Evolutionary conservation across 2,113 vertebrate genomes (phyloP).

Genomic region (Dasypus novemcinctus): DNA sequence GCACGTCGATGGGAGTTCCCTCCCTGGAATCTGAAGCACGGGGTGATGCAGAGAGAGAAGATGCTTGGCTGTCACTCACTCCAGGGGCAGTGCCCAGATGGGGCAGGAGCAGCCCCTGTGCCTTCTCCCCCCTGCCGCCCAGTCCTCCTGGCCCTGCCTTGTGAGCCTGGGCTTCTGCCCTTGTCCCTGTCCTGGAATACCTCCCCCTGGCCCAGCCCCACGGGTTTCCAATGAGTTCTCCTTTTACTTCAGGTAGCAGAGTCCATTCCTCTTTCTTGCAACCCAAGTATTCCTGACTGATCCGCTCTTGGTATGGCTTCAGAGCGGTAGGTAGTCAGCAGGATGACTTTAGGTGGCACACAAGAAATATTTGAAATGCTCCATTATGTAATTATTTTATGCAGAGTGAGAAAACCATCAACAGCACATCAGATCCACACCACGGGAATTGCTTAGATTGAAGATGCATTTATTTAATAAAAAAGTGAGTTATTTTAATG

Average conservation of each 20-base stretch:
- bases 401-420: constrained; percentile 22
- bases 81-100: background rate
- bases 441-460: constrained; percentile 4
- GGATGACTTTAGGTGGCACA: background rate
- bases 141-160: background rate
- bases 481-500: constrained; percentile 36
- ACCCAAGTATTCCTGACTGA: background rate
- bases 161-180: background rate
- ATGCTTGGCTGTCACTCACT: background rate
- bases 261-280: background rate
- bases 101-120: background rate
- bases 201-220: accelerated
- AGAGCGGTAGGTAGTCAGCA: background rate
- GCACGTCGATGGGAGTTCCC: background rate
- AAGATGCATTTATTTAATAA: background rate
- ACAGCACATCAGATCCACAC: constrained; percentile 39
- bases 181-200: background rate
- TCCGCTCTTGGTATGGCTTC: background rate
- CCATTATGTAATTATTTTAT: constrained; percentile 45
- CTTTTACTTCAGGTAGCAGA: background rate
- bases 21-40: background rate
- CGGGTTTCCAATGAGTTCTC: background rate
- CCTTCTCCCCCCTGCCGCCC: no score
- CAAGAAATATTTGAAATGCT: constrained; percentile 1
- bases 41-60: background rate